Percentiles rank a stretch among this genome's conserved stretches.
Evolutionary conservation across 2,888 invertebrate species (phyloP).

Genomic region (Chrysina gloriosa): DNA sequence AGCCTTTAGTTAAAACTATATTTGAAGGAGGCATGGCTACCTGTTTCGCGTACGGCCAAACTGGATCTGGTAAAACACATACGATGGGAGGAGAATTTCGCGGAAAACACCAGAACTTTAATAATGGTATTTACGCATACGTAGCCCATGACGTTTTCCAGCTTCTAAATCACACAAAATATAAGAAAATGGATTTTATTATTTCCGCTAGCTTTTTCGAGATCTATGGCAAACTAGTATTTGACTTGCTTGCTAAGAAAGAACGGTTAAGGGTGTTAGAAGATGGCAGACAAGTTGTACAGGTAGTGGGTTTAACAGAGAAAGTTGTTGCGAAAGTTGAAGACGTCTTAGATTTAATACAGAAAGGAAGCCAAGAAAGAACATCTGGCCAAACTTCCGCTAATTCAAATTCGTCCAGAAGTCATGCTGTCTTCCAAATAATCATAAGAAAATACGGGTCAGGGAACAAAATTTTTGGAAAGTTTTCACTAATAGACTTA

Average conservation of each 20-base stretch:
- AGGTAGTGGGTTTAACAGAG: slow-evolving; percentile 96
- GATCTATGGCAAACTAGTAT: slow-evolving; percentile 97
- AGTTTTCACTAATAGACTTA: slow-evolving; percentile 98
- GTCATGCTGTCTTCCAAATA: slow-evolving; percentile 99
- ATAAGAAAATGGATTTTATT: slow-evolving; percentile 84
- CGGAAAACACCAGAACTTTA: slow-evolving; percentile 95
- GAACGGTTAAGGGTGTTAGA: slow-evolving; percentile 94
- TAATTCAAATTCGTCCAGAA: slow-evolving; percentile 97
- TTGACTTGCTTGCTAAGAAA: slow-evolving; percentile 90
- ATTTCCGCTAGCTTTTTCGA: slow-evolving; percentile 98
- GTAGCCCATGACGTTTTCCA: slow-evolving; percentile 95
- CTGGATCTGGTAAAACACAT: slow-evolving; percentile 96
- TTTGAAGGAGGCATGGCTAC: slow-evolving; percentile 99
- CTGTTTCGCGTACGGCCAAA: slow-evolving; percentile 99
- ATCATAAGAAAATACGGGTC: slow-evolving; percentile 80
- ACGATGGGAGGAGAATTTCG: slow-evolving; percentile 99
- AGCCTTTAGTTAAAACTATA: slow-evolving; percentile 96
- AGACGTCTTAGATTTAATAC: slow-evolving; percentile 92
- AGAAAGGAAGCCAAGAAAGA: slow-evolving; percentile 87
- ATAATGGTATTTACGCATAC: slow-evolving; percentile 97
- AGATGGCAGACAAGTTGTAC: slow-evolving; percentile 97
- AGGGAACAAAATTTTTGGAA: slow-evolving; percentile 87
- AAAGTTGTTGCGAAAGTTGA: slow-evolving; percentile 90
- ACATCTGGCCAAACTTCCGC: slow-evolving; percentile 98
- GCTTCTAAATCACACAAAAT: slow-evolving; percentile 71